These are phyloP conservation scores for Rattus rattus DNA, from an alignment of 2,113 vertebrate genomes.

Conservation along the genomic window DNA sequence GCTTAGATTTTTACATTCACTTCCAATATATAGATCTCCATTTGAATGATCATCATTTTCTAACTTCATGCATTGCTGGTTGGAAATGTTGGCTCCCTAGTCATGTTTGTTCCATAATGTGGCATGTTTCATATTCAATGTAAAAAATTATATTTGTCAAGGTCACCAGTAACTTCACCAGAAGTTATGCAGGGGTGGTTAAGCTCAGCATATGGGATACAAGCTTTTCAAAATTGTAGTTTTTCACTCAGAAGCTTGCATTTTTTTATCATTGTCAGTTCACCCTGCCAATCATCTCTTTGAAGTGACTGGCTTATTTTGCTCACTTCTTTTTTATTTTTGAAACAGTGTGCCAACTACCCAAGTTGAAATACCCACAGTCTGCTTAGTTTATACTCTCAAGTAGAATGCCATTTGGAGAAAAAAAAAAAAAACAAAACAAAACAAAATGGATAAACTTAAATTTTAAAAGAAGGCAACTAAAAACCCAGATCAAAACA, in stretches of 20 bases:
- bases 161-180: neutral
- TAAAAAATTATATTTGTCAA: slow-evolving; percentile 13
- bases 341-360: neutral
- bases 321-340: slow-evolving; percentile 51
- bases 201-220: neutral
- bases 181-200: neutral
- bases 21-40: neutral
- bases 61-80: neutral
- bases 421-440: neutral
- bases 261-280: neutral
- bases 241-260: slow-evolving; percentile 33
- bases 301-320: neutral
- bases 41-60: neutral
- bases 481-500: neutral
- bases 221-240: neutral
- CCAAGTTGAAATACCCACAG: neutral
- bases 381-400: neutral
- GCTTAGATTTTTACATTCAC: neutral
- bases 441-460: neutral
- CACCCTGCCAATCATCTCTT: neutral
- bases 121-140: neutral
- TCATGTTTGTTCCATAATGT: neutral
- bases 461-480: neutral
- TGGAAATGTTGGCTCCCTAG: slow-evolving; percentile 10
- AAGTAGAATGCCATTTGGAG: neutral